Conservation (phyloP, 2,888 invertebrate genomes). For the Drosophila antonietae region DNA sequence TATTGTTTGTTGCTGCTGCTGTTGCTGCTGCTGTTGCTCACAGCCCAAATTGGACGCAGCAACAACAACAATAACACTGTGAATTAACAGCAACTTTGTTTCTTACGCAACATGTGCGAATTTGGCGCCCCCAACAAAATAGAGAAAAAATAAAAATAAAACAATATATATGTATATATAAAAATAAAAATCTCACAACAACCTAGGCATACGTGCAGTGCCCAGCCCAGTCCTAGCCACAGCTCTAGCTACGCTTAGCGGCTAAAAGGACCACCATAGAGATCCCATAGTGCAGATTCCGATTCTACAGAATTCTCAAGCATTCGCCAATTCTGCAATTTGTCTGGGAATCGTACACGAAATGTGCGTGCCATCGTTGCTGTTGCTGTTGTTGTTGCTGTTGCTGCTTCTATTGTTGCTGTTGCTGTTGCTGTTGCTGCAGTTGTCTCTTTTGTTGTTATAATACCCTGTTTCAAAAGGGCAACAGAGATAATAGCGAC, state of each 20-base stretch:
- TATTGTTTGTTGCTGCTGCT: conserved; percentile 52
- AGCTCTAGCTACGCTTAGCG: conserved; percentile 12
- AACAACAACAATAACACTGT: conserved; percentile 26
- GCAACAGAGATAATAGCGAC: background rate
- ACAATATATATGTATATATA: conserved; percentile 1
- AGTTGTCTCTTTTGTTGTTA: conserved; percentile 30
- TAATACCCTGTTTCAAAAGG: conserved; percentile 14
- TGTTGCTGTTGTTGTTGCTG: conserved; percentile 5
- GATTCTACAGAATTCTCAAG: conserved; percentile 73
- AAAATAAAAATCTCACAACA: background rate
- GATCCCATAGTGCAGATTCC: conserved; percentile 64
- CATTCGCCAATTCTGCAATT: conserved; percentile 78
- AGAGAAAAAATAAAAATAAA: background rate
- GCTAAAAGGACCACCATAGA: conserved; percentile 65
- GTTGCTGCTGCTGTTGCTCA: conserved; percentile 19
- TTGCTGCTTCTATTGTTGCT: background rate
- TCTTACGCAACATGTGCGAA: conserved; percentile 60
- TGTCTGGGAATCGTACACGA: conserved; percentile 78
- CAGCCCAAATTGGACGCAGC: conserved; percentile 45
- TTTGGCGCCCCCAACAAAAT: conserved; percentile 39
- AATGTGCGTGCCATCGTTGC: conserved; percentile 74
- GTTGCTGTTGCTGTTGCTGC: background rate
- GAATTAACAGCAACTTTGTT: conserved; percentile 26
- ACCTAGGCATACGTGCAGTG: background rate
- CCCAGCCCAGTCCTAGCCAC: conserved; percentile 9